Percentiles rank a stretch among this genome's conserved stretches.
Evolutionary conservation across 2,888 invertebrate species (phyloP).

Genomic region (Nesidiocoris tenuis): DNA sequence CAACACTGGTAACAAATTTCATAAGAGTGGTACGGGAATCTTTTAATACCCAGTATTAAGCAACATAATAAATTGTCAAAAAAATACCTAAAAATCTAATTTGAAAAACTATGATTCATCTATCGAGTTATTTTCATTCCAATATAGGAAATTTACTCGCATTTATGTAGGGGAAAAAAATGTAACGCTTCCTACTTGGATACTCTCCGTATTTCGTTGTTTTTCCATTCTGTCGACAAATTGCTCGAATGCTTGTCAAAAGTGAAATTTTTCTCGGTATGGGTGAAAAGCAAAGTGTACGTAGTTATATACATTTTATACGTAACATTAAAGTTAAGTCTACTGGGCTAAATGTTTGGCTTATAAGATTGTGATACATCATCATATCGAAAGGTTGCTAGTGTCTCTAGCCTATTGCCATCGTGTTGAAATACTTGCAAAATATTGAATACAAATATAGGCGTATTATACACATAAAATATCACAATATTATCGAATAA

Average conservation of each 20-base stretch:
- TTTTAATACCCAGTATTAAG: too few species aligned
- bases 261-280: neutral
- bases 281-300: neutral
- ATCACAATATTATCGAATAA: neutral
- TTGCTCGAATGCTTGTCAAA: neutral
- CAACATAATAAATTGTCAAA: too few species aligned
- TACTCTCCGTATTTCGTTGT: neutral
- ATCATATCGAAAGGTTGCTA: constrained; percentile 31
- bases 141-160: too few species aligned
- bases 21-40: too few species aligned
- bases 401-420: constrained; percentile 1
- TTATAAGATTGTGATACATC: constrained; percentile 39
- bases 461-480: neutral
- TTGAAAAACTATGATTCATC: too few species aligned
- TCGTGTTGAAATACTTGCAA: neutral
- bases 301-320: constrained; percentile 32
- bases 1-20: too few species aligned
- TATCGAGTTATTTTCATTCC: too few species aligned
- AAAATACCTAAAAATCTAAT: too few species aligned
- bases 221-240: neutral
- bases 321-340: constrained; percentile 8
- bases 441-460: neutral
- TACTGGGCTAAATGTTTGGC: constrained; percentile 32
- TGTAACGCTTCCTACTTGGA: neutral
- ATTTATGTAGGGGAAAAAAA: too few species aligned